A percentile compares a stretch with the other conserved stretches of the same genome.
Evolutionary conservation across 1,140 invertebrate genomes (phyloP).

Genomic region (Brachionus rotundiformis): DNA sequence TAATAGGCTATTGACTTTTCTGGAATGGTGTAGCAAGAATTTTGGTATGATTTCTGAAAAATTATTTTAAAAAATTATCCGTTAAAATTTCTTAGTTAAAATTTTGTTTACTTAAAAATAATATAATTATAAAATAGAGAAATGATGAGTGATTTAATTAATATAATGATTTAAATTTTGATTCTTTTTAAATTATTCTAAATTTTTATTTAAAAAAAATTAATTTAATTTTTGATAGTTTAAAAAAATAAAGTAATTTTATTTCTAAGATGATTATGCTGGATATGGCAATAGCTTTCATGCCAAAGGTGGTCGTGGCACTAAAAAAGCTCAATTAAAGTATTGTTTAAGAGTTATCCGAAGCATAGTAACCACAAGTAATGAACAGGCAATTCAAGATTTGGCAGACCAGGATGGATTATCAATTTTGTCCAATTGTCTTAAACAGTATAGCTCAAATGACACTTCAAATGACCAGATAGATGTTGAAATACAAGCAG

Average conservation of each 20-base stretch:
- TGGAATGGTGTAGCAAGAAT: constrained; percentile 63
- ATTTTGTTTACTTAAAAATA: too few species aligned
- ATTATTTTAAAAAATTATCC: too few species aligned
- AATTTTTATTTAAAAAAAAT: not conserved
- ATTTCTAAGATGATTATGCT: constrained; percentile 59
- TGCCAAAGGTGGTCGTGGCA: constrained; percentile 62
- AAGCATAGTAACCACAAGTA: constrained; percentile 60
- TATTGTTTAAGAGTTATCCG: constrained; percentile 61
- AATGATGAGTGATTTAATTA: too few species aligned
- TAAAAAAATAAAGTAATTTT: not conserved
- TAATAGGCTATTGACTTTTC: constrained; percentile 61
- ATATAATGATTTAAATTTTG: too few species aligned
- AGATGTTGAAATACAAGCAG: constrained; percentile 64
- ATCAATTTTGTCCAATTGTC: constrained; percentile 56
- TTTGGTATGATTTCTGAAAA: not conserved
- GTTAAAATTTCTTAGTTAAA: too few species aligned
- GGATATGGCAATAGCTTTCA: constrained; percentile 65
- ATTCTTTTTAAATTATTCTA: not conserved
- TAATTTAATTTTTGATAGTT: not conserved
- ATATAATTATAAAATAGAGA: too few species aligned
- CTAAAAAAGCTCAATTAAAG: constrained; percentile 63
- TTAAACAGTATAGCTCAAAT: not conserved
- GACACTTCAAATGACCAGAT: constrained; percentile 53
- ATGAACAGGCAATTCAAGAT: constrained; percentile 60
- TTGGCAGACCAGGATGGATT: constrained; percentile 63